phyloP scores from a whole-genome alignment of 2,113 vertebrate genomes.

The Triplophysa tibetana region DNA sequence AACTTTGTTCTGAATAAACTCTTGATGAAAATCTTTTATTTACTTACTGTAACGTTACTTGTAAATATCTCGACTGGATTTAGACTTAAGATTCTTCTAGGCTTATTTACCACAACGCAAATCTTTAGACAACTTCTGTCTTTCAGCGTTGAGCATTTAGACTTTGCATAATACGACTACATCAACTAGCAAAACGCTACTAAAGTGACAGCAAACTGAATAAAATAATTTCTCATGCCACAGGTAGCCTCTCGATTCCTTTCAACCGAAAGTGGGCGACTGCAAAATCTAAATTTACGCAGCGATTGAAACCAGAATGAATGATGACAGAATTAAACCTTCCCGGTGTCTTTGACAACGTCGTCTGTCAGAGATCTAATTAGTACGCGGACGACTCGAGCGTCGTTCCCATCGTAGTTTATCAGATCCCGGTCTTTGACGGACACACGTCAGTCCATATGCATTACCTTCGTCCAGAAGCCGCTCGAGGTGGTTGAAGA shows the following conservation, averaged over 20 bases:
- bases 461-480: constrained; percentile 87
- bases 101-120: neutral
- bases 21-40: too few relatives aligned
- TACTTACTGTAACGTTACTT: too few relatives aligned
- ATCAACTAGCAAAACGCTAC: neutral
- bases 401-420: neutral
- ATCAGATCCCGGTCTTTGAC: neutral
- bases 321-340: neutral
- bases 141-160: too few relatives aligned
- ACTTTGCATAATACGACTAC: neutral
- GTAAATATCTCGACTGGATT: neutral
- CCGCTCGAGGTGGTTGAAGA: constrained; percentile 90
- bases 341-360: too few relatives aligned
- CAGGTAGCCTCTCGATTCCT: neutral
- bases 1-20: too few relatives aligned
- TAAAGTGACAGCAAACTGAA: neutral
- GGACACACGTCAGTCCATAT: constrained; percentile 5
- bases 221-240: constrained; percentile 7
- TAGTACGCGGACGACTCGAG: neutral
- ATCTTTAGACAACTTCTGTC: neutral
- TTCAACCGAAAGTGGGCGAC: neutral
- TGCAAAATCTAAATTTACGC: neutral
- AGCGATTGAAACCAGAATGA: neutral
- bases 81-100: neutral
- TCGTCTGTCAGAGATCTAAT: neutral